Evolutionary conservation across 1,140 invertebrate species (phyloP).

Genomic region (Acromyrmex echinatior): DNA sequence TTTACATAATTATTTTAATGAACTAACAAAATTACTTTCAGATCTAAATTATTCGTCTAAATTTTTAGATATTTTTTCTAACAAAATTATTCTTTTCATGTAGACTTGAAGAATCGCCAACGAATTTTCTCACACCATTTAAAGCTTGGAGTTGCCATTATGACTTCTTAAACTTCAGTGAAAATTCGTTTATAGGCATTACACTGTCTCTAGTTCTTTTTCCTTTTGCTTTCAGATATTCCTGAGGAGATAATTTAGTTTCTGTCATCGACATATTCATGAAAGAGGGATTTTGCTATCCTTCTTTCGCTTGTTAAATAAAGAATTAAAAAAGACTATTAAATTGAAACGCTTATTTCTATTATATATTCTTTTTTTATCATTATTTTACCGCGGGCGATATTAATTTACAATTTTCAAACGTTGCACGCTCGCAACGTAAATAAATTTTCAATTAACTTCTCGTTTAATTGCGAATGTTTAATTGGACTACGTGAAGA

Average conservation of each 20-base stretch:
- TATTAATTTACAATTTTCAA: slow-evolving; percentile 19
- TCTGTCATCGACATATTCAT: slow-evolving; percentile 5
- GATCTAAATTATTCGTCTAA: too few species aligned
- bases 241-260: neutral
- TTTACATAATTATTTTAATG: too few species aligned
- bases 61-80: too few species aligned
- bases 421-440: neutral
- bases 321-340: neutral
- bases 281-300: neutral
- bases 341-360: neutral
- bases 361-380: neutral
- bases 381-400: neutral
- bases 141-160: neutral
- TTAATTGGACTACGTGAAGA: slow-evolving; percentile 7
- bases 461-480: slow-evolving; percentile 1
- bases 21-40: too few species aligned
- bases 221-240: neutral
- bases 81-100: too few species aligned
- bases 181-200: neutral
- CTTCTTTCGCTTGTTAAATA: neutral
- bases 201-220: neutral
- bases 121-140: neutral
- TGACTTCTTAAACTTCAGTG: neutral
- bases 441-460: slow-evolving; percentile 20
- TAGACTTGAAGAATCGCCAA: neutral